These are phyloP conservation scores for Geococcyx californianus DNA, from an alignment of 2,113 vertebrate genomes.

Conservation along the genomic window DNA sequence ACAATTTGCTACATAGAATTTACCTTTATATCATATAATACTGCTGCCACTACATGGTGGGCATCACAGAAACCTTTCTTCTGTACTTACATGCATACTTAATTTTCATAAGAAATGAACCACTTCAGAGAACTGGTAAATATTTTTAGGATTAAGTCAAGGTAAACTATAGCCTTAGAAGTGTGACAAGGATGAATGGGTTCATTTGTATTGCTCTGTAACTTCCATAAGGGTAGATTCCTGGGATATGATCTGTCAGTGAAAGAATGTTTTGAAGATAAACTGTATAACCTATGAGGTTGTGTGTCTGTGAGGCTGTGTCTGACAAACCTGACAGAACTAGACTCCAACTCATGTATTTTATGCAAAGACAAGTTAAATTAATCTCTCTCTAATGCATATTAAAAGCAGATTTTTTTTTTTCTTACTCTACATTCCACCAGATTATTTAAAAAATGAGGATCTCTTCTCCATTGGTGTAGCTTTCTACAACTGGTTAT, in stretches of 20 bases:
- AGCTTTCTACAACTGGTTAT: background rate
- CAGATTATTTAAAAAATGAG: background rate
- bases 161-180: background rate
- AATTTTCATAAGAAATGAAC: background rate
- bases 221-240: background rate
- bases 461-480: background rate
- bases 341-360: slow-evolving; percentile 1
- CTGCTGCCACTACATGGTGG: background rate
- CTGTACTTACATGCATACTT: background rate
- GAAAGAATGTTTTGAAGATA: slow-evolving; percentile 1
- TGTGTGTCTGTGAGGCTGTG: background rate
- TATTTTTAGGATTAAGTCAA: background rate
- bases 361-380: slow-evolving; percentile 1
- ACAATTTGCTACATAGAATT: background rate
- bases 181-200: background rate
- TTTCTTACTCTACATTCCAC: background rate
- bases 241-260: background rate
- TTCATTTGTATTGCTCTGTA: background rate
- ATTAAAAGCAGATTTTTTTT: background rate
- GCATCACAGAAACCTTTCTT: background rate
- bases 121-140: background rate
- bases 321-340: slow-evolving; percentile 16
- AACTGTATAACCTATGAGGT: slow-evolving; percentile 4
- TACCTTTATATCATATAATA: background rate
- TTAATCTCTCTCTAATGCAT: background rate